These are phyloP conservation scores for Amazona guildingii DNA, from an alignment of 2,113 vertebrate genomes.

Conservation along the genomic window DNA sequence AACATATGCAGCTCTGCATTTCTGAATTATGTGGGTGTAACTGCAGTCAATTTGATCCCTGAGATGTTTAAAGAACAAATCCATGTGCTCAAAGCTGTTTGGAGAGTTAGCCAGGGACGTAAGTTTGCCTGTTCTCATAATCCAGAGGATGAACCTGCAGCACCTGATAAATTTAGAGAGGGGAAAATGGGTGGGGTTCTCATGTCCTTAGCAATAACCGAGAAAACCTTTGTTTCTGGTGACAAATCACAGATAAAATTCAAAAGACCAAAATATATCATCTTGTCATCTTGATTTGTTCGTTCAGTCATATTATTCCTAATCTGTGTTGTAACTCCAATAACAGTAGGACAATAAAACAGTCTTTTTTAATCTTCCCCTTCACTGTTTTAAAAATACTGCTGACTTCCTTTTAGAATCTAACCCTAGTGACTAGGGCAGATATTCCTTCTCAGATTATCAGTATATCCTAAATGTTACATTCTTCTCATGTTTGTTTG, in stretches of 20 bases:
- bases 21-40: background rate
- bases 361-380: background rate
- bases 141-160: background rate
- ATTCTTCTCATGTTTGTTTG: background rate
- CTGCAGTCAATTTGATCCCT: background rate
- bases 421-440: background rate
- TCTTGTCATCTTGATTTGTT: background rate
- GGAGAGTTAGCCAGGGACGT: background rate
- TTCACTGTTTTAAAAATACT: background rate
- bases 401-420: background rate
- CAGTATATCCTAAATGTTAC: background rate
- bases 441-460: background rate
- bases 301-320: background rate
- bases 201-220: background rate
- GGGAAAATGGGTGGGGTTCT: fast-evolving
- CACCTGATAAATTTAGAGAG: background rate
- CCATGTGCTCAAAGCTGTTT: background rate
- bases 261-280: background rate
- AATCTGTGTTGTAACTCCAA: background rate
- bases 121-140: background rate
- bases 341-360: background rate
- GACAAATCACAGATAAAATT: background rate
- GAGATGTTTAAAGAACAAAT: background rate
- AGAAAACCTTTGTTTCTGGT: background rate
- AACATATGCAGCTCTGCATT: background rate